Evolutionary conservation across 2,888 invertebrate genomes (phyloP), one percentile per base, ranked within the genome.

Genomic region (Ectemnius cavifrons): DNA sequence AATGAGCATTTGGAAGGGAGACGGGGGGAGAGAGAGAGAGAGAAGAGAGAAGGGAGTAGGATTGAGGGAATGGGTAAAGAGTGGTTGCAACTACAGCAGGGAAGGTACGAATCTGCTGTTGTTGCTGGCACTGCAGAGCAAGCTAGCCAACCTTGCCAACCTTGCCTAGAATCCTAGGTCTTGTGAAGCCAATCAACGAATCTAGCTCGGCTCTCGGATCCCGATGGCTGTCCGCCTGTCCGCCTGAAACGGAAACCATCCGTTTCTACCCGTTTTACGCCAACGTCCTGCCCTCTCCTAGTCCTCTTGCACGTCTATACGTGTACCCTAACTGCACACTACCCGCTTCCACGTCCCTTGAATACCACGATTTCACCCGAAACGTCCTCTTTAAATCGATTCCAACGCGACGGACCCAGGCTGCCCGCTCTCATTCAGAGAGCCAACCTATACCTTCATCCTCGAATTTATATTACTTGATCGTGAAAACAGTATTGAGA

Each of bases 141-240:
- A 52, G 8, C 45, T 59, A 59, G 65, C 66, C 67, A 67, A 64
- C 75, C 69, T 66, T 68, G 65, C 66, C 67, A 67, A 64, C 75
- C 69, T 66, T 68, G 37, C 37, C 37, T 37, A 37, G 37, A 37
- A 82, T 82, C 73, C 79, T 73, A 75, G 37, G 65, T 69, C 73
- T 66, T 62, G 75, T 63, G 70, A 62, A 72, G 77, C 84, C 81
- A 83, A 83, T 83, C 84, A 83, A 83, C 81, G 84, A 83, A 83
- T 83, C 83, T 73, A 71, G 47, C 52, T 16, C 46, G 63, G 63
- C 60, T 16, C 70, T 71, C 62, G 71, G 63, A 73, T 80, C 83
- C 77, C 80, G 80, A 80, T 80, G 76, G 67, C 75, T 76, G 81
- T 81, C 82, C 81, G 78, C 71, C 78, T 80, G 84, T 83, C 84